Percentiles rank a stretch among this genome's conserved stretches.
phyloP scores from a whole-genome alignment of 2,888 invertebrate genomes.

The Pherbina coryleti region DNA sequence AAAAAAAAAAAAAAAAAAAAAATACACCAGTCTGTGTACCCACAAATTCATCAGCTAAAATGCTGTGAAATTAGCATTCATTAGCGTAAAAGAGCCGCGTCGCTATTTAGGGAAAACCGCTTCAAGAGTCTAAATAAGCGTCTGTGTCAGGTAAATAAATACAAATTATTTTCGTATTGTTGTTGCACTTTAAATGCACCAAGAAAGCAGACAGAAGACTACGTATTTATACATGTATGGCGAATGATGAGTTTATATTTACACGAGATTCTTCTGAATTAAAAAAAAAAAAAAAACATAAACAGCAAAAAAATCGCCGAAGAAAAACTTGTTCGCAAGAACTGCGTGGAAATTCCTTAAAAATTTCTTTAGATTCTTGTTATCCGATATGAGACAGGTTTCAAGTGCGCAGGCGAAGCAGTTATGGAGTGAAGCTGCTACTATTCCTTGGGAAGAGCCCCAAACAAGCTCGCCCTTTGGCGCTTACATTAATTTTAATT shows the following conservation, averaged over 20 bases:
- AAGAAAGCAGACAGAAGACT: neutral
- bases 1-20: too few relatives aligned
- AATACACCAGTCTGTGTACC: neutral
- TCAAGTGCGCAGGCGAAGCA: neutral
- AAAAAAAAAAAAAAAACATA: neutral
- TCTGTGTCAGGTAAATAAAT: neutral
- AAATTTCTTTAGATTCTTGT: neutral
- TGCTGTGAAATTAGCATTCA: slow-evolving; percentile 31
- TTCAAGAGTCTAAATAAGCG: neutral
- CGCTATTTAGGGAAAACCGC: neutral
- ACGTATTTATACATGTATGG: too few relatives aligned
- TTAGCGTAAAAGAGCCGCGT: slow-evolving; percentile 16
- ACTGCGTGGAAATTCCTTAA: neutral
- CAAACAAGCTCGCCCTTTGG: neutral
- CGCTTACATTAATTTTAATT: neutral
- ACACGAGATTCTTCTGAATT: too few relatives aligned
- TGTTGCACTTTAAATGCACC: neutral
- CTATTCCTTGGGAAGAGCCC: neutral
- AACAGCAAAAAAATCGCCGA: neutral
- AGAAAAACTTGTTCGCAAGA: neutral
- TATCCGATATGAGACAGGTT: slow-evolving; percentile 1
- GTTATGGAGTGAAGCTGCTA: neutral
- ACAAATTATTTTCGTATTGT: neutral
- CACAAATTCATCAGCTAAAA: neutral
- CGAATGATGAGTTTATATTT: too few relatives aligned